Base-by-base conservation (phyloP, 2,888 invertebrate genomes). In the Coelopa pilipes region DNA sequence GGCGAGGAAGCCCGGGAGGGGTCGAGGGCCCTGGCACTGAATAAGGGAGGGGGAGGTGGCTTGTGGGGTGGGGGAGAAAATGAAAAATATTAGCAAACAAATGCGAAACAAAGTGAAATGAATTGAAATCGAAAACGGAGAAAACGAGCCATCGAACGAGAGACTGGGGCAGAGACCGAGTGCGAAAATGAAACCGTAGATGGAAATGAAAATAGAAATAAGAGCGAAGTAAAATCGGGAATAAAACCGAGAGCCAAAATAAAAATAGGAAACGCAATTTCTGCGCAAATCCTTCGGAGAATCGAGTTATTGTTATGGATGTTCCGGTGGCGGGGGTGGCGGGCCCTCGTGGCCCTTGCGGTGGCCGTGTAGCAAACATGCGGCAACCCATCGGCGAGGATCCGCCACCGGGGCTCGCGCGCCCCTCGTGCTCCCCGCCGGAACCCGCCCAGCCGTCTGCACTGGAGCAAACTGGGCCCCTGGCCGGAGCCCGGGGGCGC, bases 21-120 rank as follows among this genome's bases (percentile, higher is more conserved):
- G 4, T 34, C 34, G 34, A 34, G 34, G 7, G 34, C 34, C 34
- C 2, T 34, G 34, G 34, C 34, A 34, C 7, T 34, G 34, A 34
- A 34, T 34, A 34, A 34, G 34, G 34, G 34, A 10, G 19, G 7
- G 11, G 57, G 17, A 21, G 13, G 10, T 21, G 21, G 57, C 12
- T 17, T 19, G 9, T 17, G 10, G 57, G 57, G 19, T 59, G 19
- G 19, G 17, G 24, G 34, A 34, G n/a, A 21, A 62, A 62, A 62
- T 62, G 24, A 34, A 62, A 62, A 34, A 62, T 34, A 62, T 62
- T 62, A 62, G 62, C 62, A 62, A 62, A 62, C 62, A 62, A 45
- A 62, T 62, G 34, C 34, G 62, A 62, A 62, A 34, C 62, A 24
- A 34, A 62, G 62, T 62, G 62, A 62, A 62, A 62, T n/a, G n/a